Percentiles rank a stretch among this genome's conserved stretches.
phyloP scores from a whole-genome alignment of 2,797 vertebrate genomes.

The Ctenochaetus hawaiiensis region DNA sequence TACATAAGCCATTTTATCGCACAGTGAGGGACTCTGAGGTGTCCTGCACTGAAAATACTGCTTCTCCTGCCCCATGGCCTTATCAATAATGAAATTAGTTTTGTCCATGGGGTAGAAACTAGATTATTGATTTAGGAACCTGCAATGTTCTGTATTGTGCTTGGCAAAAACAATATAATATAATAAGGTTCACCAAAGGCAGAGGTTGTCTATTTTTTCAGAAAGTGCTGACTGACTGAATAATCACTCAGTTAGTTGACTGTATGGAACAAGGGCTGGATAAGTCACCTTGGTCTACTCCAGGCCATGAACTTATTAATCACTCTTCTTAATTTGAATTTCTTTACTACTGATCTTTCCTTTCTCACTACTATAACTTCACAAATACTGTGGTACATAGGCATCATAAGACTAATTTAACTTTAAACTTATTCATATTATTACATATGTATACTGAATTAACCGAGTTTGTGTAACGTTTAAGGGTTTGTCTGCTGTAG shows the following conservation, averaged over 20 bases:
- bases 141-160: background rate
- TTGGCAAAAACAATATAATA: background rate
- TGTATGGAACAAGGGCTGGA: too few species aligned
- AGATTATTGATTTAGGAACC: constrained; percentile 25
- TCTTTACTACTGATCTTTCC: too few species aligned
- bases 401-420: background rate
- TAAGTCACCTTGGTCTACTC: too few species aligned
- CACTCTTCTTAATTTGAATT: too few species aligned
- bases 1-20: background rate
- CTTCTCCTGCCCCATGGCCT: background rate
- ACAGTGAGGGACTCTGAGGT: background rate
- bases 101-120: background rate
- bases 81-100: background rate
- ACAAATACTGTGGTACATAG: background rate
- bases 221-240: too few species aligned
- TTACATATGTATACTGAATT: too few species aligned
- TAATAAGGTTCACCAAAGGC: too few species aligned
- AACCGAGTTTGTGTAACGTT: background rate
- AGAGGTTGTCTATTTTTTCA: too few species aligned
- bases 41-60: background rate
- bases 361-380: too few species aligned
- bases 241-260: too few species aligned
- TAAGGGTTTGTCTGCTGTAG: background rate
- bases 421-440: background rate
- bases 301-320: too few species aligned